These are phyloP conservation scores for Reticulitermes lucifugus DNA, from an alignment of 2,888 invertebrate species.

Conservation along the genomic window DNA sequence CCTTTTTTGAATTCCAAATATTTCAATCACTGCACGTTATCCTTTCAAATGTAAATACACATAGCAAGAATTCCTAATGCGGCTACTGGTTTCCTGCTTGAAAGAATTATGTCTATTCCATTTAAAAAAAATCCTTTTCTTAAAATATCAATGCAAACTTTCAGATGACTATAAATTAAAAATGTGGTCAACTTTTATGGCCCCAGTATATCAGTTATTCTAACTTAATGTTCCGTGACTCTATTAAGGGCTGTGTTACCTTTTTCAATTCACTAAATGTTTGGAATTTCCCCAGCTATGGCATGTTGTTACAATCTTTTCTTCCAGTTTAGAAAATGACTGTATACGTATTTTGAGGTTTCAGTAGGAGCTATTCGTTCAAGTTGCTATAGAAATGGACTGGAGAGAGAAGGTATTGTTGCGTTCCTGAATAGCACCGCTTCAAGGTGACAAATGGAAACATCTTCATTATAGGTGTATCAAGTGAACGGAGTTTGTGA, in stretches of 20 bases:
- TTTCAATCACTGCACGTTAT: background rate
- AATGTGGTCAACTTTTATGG: constrained; percentile 15
- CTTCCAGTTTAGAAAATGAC: constrained; percentile 1
- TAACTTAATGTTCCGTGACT: constrained; percentile 34
- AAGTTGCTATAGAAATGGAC: background rate
- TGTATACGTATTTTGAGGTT: constrained; percentile 34
- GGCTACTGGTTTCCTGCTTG: background rate
- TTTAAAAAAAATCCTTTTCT: background rate
- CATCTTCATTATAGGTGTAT: constrained; percentile 49
- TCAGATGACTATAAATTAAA: constrained; percentile 19
- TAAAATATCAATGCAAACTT: constrained; percentile 6
- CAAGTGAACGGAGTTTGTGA: background rate
- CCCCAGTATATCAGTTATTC: background rate
- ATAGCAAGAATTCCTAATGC: background rate
- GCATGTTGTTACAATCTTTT: background rate
- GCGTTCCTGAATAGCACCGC: constrained; percentile 27
- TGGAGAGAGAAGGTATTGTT: background rate
- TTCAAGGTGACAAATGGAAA: constrained; percentile 49
- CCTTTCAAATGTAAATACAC: constrained; percentile 16
- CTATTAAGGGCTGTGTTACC: constrained; percentile 34
- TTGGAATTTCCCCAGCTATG: background rate
- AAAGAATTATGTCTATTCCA: background rate
- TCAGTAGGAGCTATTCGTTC: background rate
- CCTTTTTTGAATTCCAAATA: background rate
- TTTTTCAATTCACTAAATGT: constrained; percentile 37